Evolutionary conservation across 2,797 vertebrate species (phyloP), one percentile per base, ranked within the genome.

Genomic region (Anabacerthia variegaticeps): DNA sequence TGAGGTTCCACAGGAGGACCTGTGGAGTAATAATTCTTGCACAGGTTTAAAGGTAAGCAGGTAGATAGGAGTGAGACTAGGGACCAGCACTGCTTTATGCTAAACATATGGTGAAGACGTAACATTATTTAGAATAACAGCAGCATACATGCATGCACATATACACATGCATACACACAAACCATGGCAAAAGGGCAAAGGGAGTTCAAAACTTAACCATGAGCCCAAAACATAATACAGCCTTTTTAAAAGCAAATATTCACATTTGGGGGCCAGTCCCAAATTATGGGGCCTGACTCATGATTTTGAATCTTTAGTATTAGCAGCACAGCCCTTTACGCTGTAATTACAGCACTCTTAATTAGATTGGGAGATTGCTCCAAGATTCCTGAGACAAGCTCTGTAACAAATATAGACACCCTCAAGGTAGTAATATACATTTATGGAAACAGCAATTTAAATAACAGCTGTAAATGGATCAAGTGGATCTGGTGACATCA

Each of bases 381-480:
- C 89, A 93, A 91, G 69, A 90, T 92, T 96, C 76, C 83, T 79
- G 83, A 93, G 69, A 93, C 83, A 92, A 76, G 17, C 69, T 85
- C 30, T 71, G 34, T 88, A 91, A 78, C 62, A 96, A 95, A 95
- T 91, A 92, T n/a, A 94, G 92, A 58, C 44, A 95, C 82, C 66
- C 79, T 93, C 52, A 91, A 79, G 89, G 73, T 79, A 94, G 51
- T 67, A 82, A 79, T 91, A 92, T 52, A 88, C 66, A 74, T 93
- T 93, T 93, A 94, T 93, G 83, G 88, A 93, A 89, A 85, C 14
- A 88, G 62, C 36, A 83, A 78, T 89, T 94, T 84, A 93, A 96
- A 88, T 81, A 95, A 85, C 59, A 81, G 48, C 58, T 88, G 55
- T 82, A 86, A 90, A 73, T 1, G 15, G 69, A 86, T 79, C 27